A percentile compares a stretch with the other conserved stretches of the same genome.
Evolutionary conservation across 1,140 invertebrate genomes (phyloP).

Genomic region (Dolichoris vasculosae): DNA sequence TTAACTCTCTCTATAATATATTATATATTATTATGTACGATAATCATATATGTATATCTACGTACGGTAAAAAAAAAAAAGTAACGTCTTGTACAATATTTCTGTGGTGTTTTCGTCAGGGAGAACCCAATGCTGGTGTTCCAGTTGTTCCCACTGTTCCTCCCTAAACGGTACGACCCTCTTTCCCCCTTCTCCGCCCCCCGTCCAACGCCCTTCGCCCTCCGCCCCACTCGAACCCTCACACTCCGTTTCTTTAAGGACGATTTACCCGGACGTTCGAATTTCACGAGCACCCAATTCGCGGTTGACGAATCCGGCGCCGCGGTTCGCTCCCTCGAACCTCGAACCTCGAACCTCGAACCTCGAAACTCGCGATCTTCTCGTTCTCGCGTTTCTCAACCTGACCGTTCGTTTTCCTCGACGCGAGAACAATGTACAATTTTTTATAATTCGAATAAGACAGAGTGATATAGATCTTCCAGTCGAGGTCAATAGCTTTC

Average conservation of each 20-base stretch:
- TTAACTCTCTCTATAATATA: conserved; percentile 52
- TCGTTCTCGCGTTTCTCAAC: background rate
- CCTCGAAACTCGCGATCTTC: background rate
- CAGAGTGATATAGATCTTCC: conserved; percentile 17
- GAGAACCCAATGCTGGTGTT: conserved; percentile 23
- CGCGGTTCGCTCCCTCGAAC: background rate
- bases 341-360: conserved; percentile 12
- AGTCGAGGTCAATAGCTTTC: conserved; percentile 12
- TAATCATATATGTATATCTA: conserved; percentile 40
- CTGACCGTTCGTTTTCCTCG: background rate
- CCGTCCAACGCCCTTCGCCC: background rate
- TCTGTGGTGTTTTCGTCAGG: conserved; percentile 41
- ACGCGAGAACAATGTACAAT: background rate
- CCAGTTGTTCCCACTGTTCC: background rate
- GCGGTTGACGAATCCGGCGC: background rate
- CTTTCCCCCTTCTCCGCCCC: background rate
- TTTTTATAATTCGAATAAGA: background rate
- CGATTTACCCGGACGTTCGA: background rate
- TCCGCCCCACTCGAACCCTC: background rate
- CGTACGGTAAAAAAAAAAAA: conserved; percentile 44
- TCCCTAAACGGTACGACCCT: background rate
- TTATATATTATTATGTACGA: conserved; percentile 18
- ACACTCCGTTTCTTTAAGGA: conserved; percentile 13
- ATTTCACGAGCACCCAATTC: background rate
- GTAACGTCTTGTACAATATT: conserved; percentile 45